Evolutionary conservation across 2,113 vertebrate species (phyloP), one percentile per base, ranked within the genome.

Genomic region (Leiothrix lutea): DNA sequence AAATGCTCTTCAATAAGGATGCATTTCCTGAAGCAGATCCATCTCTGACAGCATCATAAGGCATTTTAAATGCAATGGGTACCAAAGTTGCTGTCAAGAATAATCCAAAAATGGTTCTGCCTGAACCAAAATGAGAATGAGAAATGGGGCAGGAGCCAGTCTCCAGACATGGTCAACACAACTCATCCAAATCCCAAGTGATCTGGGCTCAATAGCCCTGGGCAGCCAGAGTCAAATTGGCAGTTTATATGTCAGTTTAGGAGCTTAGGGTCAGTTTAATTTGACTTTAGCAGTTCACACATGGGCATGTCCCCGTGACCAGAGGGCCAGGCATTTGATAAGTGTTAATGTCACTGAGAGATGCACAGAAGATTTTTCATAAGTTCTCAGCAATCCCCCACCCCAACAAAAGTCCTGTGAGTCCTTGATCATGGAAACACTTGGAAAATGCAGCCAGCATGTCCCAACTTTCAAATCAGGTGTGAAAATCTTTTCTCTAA

Each of bases 201-300:
- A 25, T 42, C 33, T 4, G 2, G 15, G 25, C 35, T 86, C 26
- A 56, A 54, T 13, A 67, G 53, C 15, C 33, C 33, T 3, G 0
- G 42, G 77, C 2, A 2, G 26, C 16, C 50, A 83, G 33, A 3
- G 0, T 26, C 29, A 38, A 23, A 14, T 0, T 5, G 1, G 13
- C 2, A 4, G 14, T 45, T 54, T 36, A n/a, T 66, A 22, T 2
- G 0, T 48, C 58, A 20, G 2, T 62, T 71, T 44, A 45, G 53
- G 40, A 60, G 25, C 9, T 78, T 15, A 40, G 42, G 13, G 47
- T 26, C 31, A 13, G 12, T 15, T 33, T 21, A 57, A 15, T 64
- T 40, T 40, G 26, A 19, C 29, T 83, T 56, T 8, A 72, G 44
- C 25, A 38, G 20, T 18, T 71, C 47, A 62, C 6, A 24, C 6